These are phyloP conservation scores for Pterophyllum scalare DNA, from an alignment of 2,113 vertebrate genomes.

Conservation along the genomic window DNA sequence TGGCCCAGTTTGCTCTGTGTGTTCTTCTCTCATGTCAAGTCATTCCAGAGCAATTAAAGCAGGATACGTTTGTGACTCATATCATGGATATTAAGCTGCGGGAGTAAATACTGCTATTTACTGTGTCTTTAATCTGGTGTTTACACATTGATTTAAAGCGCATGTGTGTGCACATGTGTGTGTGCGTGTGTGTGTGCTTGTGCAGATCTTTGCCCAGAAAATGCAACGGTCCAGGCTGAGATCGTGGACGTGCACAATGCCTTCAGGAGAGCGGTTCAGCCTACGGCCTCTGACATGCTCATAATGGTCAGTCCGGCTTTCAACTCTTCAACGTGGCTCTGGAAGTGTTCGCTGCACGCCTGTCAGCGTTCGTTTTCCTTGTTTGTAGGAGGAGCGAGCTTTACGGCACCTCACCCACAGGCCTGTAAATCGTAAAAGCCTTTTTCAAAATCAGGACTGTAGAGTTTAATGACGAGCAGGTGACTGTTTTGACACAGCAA, in stretches of 20 bases:
- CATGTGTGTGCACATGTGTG: conserved; percentile 5
- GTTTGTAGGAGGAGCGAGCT: not conserved
- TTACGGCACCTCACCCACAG: not conserved
- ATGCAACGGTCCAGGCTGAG: conserved; percentile 53
- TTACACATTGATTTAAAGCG: conserved; percentile 27
- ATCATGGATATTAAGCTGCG: not conserved
- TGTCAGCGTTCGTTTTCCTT: not conserved
- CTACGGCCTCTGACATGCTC: conserved; percentile 74
- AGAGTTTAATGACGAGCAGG: not conserved
- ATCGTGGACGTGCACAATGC: conserved; percentile 72
- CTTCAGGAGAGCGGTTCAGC: conserved; percentile 67
- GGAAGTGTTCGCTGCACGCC: not conserved
- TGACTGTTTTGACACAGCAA: not conserved
- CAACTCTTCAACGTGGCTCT: not conserved
- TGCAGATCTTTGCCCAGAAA: conserved; percentile 54
- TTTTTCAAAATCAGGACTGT: not conserved
- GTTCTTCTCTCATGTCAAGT: conserved; percentile 9
- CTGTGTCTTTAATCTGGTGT: conserved; percentile 42
- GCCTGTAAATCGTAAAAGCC: not conserved
- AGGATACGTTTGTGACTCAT: conserved; percentile 48
- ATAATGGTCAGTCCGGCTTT: conserved; percentile 67
- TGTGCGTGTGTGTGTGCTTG: not conserved
- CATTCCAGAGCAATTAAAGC: conserved; percentile 50
- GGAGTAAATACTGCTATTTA: conserved; percentile 39
- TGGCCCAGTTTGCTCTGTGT: conserved; percentile 4